Percentiles rank a stretch among this genome's conserved stretches.
These are phyloP conservation scores for Ophion obscuratus DNA, from an alignment of 2,888 invertebrate genomes.

Conservation along the genomic window DNA sequence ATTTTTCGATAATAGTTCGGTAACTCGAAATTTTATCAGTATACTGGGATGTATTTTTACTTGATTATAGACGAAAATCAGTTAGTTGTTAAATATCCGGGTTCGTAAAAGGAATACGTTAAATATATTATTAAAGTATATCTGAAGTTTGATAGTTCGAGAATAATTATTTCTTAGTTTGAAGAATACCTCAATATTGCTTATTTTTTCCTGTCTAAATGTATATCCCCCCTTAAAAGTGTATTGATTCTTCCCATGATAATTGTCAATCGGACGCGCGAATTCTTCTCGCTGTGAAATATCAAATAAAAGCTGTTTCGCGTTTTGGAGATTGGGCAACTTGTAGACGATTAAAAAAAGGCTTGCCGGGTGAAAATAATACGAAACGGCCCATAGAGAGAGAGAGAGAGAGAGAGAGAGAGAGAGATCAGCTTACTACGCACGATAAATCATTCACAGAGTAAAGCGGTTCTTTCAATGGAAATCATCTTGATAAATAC, in stretches of 20 bases:
- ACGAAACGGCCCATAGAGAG: slow-evolving; percentile 9
- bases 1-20: too few relatives aligned
- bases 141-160: too few relatives aligned
- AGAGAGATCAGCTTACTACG: slow-evolving; percentile 19
- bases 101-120: too few relatives aligned
- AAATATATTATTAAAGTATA: too few relatives aligned
- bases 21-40: too few relatives aligned
- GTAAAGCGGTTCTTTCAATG: slow-evolving; percentile 38
- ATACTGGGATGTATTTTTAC: too few relatives aligned
- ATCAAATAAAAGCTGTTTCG: slow-evolving; percentile 35
- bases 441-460: slow-evolving; percentile 16
- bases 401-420: not conserved
- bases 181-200: too few relatives aligned
- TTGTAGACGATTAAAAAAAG: not conserved
- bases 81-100: too few relatives aligned
- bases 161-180: too few relatives aligned
- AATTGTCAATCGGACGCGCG: slow-evolving; percentile 39
- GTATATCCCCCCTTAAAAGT: too few relatives aligned
- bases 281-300: slow-evolving; percentile 11
- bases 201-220: too few relatives aligned
- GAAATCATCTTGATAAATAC: slow-evolving; percentile 31
- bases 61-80: too few relatives aligned
- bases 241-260: not conserved
- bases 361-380: slow-evolving; percentile 3
- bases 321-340: not conserved